These are phyloP conservation scores for Nomada ferruginata DNA, from an alignment of 2,888 invertebrate genomes.

Conservation along the genomic window DNA sequence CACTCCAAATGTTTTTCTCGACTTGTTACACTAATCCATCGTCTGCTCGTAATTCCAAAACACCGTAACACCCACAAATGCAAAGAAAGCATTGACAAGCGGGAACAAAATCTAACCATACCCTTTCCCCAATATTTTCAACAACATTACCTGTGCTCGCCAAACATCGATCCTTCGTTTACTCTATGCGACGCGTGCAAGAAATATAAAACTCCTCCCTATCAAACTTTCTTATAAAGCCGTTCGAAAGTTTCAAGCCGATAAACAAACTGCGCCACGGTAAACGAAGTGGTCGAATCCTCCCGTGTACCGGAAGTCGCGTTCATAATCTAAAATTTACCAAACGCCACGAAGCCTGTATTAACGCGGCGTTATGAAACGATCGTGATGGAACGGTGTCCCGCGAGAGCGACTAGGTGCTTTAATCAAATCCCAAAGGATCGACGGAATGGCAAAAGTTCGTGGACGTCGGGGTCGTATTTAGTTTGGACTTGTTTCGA, in stretches of 20 bases:
- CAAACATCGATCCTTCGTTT: neutral
- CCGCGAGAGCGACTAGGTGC: slow-evolving; percentile 57
- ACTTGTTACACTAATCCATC: too few species aligned
- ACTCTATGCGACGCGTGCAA: neutral
- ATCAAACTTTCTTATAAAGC: neutral
- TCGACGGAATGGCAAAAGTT: slow-evolving; percentile 79
- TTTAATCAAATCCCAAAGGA: slow-evolving; percentile 79
- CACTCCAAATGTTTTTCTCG: too few species aligned
- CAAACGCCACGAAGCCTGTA: slow-evolving; percentile 38
- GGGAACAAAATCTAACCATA: too few species aligned
- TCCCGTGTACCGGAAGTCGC: neutral
- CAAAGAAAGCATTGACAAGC: too few species aligned
- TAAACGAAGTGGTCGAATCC: neutral
- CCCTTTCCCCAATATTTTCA: neutral
- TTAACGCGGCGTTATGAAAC: slow-evolving; percentile 24
- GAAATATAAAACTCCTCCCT: neutral
- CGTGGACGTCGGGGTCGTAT: slow-evolving; percentile 62
- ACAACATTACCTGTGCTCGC: neutral
- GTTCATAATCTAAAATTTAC: slow-evolving; percentile 10
- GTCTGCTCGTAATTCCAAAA: too few species aligned
- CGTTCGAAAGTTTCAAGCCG: neutral
- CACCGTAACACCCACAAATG: too few species aligned
- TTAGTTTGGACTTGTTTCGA: slow-evolving; percentile 66
- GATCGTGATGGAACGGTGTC: slow-evolving; percentile 45
- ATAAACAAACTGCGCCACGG: neutral